Evolutionary conservation across 1,140 invertebrate species (phyloP).

Genomic region (Brachystomella parvula): DNA sequence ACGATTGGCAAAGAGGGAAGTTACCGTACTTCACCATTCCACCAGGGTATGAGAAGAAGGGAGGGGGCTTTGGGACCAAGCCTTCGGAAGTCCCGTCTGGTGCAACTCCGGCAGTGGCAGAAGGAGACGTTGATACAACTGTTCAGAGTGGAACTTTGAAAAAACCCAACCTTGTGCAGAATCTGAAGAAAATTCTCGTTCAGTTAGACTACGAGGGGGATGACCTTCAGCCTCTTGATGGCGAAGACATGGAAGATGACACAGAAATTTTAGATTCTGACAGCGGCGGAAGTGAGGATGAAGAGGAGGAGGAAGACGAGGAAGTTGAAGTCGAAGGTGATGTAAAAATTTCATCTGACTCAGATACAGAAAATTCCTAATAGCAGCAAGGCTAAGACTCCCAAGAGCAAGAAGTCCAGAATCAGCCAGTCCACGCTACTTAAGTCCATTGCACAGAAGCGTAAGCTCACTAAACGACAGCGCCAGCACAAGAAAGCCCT

Average conservation of each 20-base stretch:
- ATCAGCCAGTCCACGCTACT: neutral
- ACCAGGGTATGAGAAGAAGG: constrained; percentile 42
- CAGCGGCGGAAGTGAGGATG: constrained; percentile 13
- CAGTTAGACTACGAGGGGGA: constrained; percentile 60
- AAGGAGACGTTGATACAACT: constrained; percentile 12
- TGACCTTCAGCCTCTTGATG: constrained; percentile 48
- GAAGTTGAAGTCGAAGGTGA: constrained; percentile 30
- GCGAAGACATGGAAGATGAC: constrained; percentile 45
- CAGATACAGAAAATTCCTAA: neutral
- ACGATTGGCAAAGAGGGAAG: constrained; percentile 98
- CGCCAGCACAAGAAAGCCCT: neutral
- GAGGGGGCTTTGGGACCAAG: constrained; percentile 19
- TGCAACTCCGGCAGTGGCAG: constrained; percentile 38
- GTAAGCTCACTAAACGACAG: neutral
- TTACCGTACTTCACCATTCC: constrained; percentile 89
- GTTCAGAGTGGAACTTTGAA: constrained; percentile 15
- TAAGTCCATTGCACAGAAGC: neutral
- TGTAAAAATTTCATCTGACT: constrained; percentile 1
- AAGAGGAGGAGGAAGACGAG: constrained; percentile 12
- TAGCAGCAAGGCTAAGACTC: neutral
- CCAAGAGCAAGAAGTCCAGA: constrained; percentile 23
- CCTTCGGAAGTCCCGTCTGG: neutral
- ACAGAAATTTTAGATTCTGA: constrained; percentile 40
- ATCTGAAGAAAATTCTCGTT: constrained; percentile 72
- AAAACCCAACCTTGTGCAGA: constrained; percentile 48